Conservation (phyloP, 2,888 invertebrate genomes). For the Silvanus unidentatus region DNA sequence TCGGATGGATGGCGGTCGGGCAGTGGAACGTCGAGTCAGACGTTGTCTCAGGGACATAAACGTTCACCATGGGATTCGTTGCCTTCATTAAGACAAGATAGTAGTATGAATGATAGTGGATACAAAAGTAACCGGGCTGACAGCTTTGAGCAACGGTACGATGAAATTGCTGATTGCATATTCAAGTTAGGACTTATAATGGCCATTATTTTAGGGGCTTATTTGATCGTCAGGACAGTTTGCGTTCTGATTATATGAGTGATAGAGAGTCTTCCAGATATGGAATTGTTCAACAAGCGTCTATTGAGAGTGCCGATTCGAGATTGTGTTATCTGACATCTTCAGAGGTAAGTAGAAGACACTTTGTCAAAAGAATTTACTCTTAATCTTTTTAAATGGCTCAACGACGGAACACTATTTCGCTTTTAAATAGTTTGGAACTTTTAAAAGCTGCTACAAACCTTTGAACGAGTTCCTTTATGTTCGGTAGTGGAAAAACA, state of each 20-base stretch:
- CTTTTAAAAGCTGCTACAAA: no score
- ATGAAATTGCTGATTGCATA: constrained; percentile 4
- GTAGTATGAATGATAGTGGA: constrained; percentile 80
- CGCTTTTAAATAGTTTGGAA: no score
- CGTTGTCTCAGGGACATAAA: constrained; percentile 52
- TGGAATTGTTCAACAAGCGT: constrained; percentile 89
- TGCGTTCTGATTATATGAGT: constrained; percentile 84
- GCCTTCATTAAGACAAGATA: constrained; percentile 78
- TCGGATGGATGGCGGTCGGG: constrained; percentile 83
- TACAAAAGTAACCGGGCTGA: constrained; percentile 81
- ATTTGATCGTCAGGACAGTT: constrained; percentile 84
- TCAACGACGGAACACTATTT: no score
- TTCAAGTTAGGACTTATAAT: constrained; percentile 1
- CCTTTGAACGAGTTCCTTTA: no score
- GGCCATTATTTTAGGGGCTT: constrained; percentile 57
- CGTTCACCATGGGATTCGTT: constrained; percentile 85
- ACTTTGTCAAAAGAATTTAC: not conserved
- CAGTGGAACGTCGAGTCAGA: constrained; percentile 58
- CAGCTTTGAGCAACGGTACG: constrained; percentile 80
- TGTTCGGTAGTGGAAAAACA: no score
- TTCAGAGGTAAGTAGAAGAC: constrained; percentile 77
- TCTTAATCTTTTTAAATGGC: not conserved
- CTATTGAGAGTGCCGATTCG: constrained; percentile 90
- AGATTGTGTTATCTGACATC: constrained; percentile 90
- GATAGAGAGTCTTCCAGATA: constrained; percentile 79